Evolutionary conservation across 1,140 invertebrate genomes (phyloP), one percentile per base, ranked within the genome.

Genomic region (Spodoptera litura): DNA sequence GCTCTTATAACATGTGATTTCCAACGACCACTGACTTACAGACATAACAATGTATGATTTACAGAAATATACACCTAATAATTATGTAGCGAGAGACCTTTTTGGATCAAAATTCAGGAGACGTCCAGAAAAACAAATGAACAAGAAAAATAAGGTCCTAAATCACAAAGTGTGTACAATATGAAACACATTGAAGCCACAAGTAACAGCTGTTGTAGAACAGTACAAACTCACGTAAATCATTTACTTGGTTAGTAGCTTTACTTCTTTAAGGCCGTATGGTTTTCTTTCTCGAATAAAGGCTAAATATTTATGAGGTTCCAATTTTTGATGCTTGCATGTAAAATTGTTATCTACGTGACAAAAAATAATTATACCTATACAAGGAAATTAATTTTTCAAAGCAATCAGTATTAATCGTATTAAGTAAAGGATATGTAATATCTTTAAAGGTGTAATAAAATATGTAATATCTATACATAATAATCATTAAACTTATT

Each of bases 121-220:
- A 9, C 71, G 71, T 73, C 15, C 4, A 4, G 13, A 52, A 44
- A 66, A 61, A 62, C 56, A 62, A 61, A 61, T 25, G 56, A 51
- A 61, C 35, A 74, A 74, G 38, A 74, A 74, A 27, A 62, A 74
- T 74, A 61, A 27, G 15, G 20, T 61, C 13, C 20, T 74, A 61
- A 31, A 74, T 74, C 72, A 62, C 51, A 10, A 56, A 59, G 72
- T 61, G 35, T 20, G 31, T 31, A 31, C 31, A 61, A 59, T 59
- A 73, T 8, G 12, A 52, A 73, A 74, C 70, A 72, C n/a, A 12
- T 51, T 44, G 15, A 8, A 51, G 52, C 72, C 72, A n/a, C 72
- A 74, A 51, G 38, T 11, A 66, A 31, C 72, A 74, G 72, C 49
- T 74, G 72, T 74, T 10, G 72, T 49, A 10, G 12, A 5, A 52